Percentiles rank a stretch among this genome's conserved stretches.
phyloP scores from a whole-genome alignment of 1,140 invertebrate species.

The Bombus vancouverensis region DNA sequence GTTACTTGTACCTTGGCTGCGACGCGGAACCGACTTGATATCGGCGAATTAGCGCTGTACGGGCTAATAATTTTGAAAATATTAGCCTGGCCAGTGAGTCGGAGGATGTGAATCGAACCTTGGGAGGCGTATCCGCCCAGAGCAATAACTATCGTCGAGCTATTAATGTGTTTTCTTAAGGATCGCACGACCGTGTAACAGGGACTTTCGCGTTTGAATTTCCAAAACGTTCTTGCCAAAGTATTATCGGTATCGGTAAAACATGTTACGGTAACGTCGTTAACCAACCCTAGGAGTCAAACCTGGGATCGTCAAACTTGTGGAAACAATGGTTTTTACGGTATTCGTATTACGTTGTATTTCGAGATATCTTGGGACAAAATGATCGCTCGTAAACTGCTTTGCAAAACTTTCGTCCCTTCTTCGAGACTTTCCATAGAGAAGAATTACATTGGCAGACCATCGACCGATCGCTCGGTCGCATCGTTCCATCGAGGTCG shows the following conservation, averaged over 20 bases:
- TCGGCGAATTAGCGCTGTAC: constrained; percentile 40
- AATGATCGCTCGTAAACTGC: not conserved
- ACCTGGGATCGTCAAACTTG: too few relatives aligned
- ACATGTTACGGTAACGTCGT: not conserved
- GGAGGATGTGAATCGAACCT: not conserved
- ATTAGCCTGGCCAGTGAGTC: constrained; percentile 11
- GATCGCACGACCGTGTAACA: not conserved
- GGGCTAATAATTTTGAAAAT: constrained; percentile 39
- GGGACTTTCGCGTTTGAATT: not conserved
- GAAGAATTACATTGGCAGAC: not conserved
- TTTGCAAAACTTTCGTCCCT: not conserved
- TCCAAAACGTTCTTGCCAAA: not conserved
- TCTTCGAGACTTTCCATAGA: not conserved
- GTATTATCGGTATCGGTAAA: not conserved
- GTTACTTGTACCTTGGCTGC: constrained; percentile 44
- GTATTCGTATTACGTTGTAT: too few relatives aligned
- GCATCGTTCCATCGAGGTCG: not conserved
- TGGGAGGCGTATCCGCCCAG: too few relatives aligned
- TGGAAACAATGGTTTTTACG: too few relatives aligned
- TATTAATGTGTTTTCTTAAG: not conserved
- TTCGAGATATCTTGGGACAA: too few relatives aligned
- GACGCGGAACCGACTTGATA: constrained; percentile 37
- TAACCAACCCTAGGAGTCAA: too few relatives aligned
- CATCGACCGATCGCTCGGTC: not conserved
- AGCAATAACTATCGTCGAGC: not conserved